These are phyloP conservation scores for Macaria liturata DNA, from an alignment of 2,888 invertebrate genomes.

Conservation along the genomic window DNA sequence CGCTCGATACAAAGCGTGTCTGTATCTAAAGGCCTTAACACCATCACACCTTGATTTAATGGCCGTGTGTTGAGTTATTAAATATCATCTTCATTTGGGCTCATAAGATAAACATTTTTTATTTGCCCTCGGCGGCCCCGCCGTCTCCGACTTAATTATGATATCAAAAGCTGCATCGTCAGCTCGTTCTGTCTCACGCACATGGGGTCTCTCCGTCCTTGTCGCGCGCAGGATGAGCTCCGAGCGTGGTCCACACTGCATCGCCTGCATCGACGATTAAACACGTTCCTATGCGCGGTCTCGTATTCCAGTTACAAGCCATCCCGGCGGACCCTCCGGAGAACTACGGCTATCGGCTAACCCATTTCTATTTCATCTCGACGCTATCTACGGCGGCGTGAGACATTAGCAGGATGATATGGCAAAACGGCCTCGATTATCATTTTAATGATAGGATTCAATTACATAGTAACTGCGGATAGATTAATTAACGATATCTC, in stretches of 20 bases:
- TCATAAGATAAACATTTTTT: constrained; percentile 74
- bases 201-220: constrained; percentile 51
- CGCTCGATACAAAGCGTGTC: constrained; percentile 43
- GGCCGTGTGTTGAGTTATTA: constrained; percentile 64
- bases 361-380: constrained; percentile 57
- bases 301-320: constrained; percentile 67
- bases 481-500: constrained; percentile 53
- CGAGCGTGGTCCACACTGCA: constrained; percentile 55
- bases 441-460: constrained; percentile 47
- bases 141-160: constrained; percentile 69
- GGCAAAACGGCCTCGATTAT: constrained; percentile 54
- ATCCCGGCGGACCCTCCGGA: constrained; percentile 36
- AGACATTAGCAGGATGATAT: constrained; percentile 61
- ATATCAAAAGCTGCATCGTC: constrained; percentile 75
- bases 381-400: constrained; percentile 50
- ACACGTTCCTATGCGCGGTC: constrained; percentile 80
- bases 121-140: constrained; percentile 52
- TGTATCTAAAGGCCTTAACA: constrained; percentile 46
- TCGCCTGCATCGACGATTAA: constrained; percentile 71
- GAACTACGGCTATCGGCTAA: constrained; percentile 49
- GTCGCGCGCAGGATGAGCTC: constrained; percentile 58
- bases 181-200: constrained; percentile 55
- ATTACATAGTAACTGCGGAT: constrained; percentile 52
- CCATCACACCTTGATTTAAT: constrained; percentile 57
- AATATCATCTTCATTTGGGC: constrained; percentile 67